phyloP scores from a whole-genome alignment of 1,140 invertebrate genomes.

The Phymorhynchus buccinoides region DNA sequence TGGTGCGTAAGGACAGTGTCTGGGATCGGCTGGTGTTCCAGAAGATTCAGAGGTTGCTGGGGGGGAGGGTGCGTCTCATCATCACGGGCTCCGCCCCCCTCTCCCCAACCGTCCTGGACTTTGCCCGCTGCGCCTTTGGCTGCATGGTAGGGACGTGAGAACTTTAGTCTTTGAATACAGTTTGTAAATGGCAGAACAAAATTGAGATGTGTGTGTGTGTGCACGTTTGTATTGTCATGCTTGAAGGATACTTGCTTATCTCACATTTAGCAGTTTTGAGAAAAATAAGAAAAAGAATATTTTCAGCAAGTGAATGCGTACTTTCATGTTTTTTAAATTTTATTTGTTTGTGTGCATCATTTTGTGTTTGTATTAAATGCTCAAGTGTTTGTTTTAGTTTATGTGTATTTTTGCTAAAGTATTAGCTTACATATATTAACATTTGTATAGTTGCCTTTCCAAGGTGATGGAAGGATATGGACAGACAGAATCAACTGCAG shows the following conservation, averaged over 20 bases:
- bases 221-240: not conserved
- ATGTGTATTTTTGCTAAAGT: conserved; percentile 90
- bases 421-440: conserved; percentile 68
- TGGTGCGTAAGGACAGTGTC: conserved; percentile 69
- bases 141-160: conserved; percentile 91
- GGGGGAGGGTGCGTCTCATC: conserved; percentile 92
- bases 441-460: conserved; percentile 89
- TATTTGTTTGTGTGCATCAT: not conserved
- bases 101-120: conserved; percentile 93
- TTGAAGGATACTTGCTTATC: too few relatives aligned
- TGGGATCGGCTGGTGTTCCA: conserved; percentile 88
- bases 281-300: too few relatives aligned
- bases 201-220: conserved; percentile 82
- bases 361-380: not conserved
- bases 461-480: conserved; percentile 90
- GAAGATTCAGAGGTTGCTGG: conserved; percentile 91
- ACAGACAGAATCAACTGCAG: conserved; percentile 96
- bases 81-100: conserved; percentile 95
- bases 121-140: conserved; percentile 92
- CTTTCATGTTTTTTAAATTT: not conserved
- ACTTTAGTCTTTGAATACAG: conserved; percentile 89
- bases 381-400: not conserved
- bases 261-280: too few relatives aligned
- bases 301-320: too few relatives aligned
- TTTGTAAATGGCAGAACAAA: too few relatives aligned